These are phyloP conservation scores for Thereva unica DNA, from an alignment of 2,888 invertebrate species.

Conservation along the genomic window DNA sequence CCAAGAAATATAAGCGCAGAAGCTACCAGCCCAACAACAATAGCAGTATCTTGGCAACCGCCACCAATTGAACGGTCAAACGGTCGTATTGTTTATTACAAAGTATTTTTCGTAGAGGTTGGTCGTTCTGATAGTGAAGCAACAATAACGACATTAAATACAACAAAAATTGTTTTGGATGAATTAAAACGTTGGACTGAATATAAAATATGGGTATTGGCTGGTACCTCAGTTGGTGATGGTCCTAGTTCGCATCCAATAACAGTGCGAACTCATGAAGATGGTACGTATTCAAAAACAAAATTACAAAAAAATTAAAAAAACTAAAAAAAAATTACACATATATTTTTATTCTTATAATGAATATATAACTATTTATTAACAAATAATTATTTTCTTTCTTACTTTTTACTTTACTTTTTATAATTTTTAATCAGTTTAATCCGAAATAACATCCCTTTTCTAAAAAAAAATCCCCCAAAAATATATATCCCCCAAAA, in stretches of 20 bases:
- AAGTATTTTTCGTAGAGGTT: conserved; percentile 85
- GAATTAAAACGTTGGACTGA: conserved; percentile 93
- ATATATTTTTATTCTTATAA: background rate
- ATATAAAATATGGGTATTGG: conserved; percentile 95
- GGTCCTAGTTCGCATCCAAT: conserved; percentile 92
- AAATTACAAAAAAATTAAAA: background rate
- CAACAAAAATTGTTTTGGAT: conserved; percentile 79
- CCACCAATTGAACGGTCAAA: conserved; percentile 89
- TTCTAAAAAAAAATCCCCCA: no score
- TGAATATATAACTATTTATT: conserved; percentile 18
- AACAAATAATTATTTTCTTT: background rate
- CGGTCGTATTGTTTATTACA: conserved; percentile 93
- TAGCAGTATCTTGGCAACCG: conserved; percentile 90
- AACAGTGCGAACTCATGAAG: conserved; percentile 93
- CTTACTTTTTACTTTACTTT: no score
- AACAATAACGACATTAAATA: conserved; percentile 76
- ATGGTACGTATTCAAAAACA: conserved; percentile 80
- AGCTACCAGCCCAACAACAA: conserved; percentile 85
- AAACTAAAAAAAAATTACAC: background rate
- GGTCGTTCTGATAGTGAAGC: conserved; percentile 85
- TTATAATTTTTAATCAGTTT: no score
- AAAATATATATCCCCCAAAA: background rate
- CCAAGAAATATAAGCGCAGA: conserved; percentile 91
- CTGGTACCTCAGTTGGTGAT: conserved; percentile 95
- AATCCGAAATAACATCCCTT: no score